Percentiles rank a stretch among this genome's conserved stretches.
These are phyloP conservation scores for Odontomyia ornata DNA, from an alignment of 2,888 invertebrate genomes.

Conservation along the genomic window DNA sequence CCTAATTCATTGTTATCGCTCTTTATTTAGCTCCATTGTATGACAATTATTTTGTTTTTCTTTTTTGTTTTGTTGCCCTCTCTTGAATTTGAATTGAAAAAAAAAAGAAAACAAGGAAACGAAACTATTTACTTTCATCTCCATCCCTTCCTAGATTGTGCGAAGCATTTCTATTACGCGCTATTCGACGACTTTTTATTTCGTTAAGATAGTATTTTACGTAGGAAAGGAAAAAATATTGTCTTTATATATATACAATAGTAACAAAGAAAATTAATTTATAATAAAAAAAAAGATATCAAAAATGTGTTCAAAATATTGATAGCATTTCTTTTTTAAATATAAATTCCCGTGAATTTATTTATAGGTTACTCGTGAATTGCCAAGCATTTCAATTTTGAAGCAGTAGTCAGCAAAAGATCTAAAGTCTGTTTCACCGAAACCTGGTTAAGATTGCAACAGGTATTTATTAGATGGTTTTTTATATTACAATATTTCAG, in stretches of 20 bases:
- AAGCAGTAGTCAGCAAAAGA: too few relatives aligned
- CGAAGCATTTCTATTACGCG: not conserved
- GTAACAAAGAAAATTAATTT: slow-evolving; percentile 33
- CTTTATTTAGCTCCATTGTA: not conserved
- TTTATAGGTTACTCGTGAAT: too few relatives aligned
- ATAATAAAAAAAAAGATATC: slow-evolving; percentile 24
- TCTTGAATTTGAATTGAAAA: too few relatives aligned
- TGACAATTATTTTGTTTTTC: not conserved
- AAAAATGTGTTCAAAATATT: slow-evolving; percentile 33
- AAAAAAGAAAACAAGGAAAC: too few relatives aligned
- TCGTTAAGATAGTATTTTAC: slow-evolving; percentile 5
- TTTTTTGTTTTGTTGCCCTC: not conserved
- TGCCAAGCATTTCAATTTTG: too few relatives aligned
- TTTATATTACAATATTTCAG: too few relatives aligned
- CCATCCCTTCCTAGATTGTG: not conserved
- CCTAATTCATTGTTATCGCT: not conserved
- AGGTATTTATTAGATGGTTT: too few relatives aligned
- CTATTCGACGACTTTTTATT: not conserved
- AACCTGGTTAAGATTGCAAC: too few relatives aligned
- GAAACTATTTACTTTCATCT: not conserved
- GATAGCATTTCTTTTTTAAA: not conserved
- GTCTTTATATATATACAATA: slow-evolving; percentile 28
- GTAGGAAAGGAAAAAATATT: slow-evolving; percentile 23
- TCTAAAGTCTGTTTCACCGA: too few relatives aligned
- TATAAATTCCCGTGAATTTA: too few relatives aligned